phyloP scores from a whole-genome alignment of 2,797 vertebrate species.

The Vireo griseus region DNA sequence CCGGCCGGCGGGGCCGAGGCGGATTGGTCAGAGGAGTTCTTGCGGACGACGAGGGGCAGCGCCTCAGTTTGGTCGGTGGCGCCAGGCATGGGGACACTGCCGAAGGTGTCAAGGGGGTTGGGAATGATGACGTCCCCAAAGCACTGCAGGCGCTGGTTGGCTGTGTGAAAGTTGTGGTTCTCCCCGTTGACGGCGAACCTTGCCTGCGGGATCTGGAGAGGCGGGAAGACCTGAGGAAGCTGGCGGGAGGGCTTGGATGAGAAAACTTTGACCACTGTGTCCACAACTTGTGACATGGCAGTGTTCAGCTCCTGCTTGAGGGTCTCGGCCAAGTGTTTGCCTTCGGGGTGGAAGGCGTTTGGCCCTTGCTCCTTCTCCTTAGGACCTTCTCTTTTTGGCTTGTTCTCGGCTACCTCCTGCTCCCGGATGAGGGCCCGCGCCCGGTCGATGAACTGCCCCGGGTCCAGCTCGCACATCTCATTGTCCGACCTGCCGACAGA shows the following conservation, averaged over 20 bases:
- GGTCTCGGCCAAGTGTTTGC: slow-evolving; percentile 94
- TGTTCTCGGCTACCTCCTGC: slow-evolving; percentile 85
- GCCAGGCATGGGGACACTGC: slow-evolving; percentile 84
- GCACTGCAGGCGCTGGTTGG: slow-evolving; percentile 95
- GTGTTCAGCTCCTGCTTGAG: slow-evolving; percentile 97
- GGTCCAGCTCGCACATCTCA: slow-evolving; percentile 92
- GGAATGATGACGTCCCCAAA: slow-evolving; percentile 98
- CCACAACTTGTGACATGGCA: slow-evolving; percentile 97
- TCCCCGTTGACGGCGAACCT: slow-evolving; percentile 90
- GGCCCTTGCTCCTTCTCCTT: slow-evolving; percentile 82
- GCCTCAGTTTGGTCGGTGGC: slow-evolving; percentile 96
- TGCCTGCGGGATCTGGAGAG: slow-evolving; percentile 90
- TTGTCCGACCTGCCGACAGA: slow-evolving; percentile 84
- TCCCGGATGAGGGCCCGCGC: slow-evolving; percentile 89
- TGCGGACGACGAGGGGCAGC: slow-evolving; percentile 92
- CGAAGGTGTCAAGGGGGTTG: slow-evolving; percentile 90
- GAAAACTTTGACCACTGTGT: slow-evolving; percentile 98
- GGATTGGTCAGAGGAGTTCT: slow-evolving; percentile 90
- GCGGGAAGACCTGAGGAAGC: slow-evolving; percentile 94
- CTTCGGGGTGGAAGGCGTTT: slow-evolving; percentile 86
- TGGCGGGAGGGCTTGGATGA: slow-evolving; percentile 90
- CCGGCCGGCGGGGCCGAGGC: slow-evolving; percentile 85
- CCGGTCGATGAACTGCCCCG: slow-evolving; percentile 90
- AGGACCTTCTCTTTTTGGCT: slow-evolving; percentile 84
- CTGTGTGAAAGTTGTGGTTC: slow-evolving; percentile 93